Base-by-base conservation (phyloP, 2,113 vertebrate species). In the Cervus canadensis region DNA sequence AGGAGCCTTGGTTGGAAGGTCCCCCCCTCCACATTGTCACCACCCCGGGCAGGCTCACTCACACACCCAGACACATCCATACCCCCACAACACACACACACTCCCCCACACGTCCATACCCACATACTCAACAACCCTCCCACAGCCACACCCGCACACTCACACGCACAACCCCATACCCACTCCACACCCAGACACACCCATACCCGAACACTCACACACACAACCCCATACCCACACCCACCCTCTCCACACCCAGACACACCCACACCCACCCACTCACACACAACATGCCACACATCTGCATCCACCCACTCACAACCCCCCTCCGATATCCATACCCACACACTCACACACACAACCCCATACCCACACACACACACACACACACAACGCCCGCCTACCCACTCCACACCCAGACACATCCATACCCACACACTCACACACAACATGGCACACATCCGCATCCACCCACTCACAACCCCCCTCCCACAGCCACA, bases 281-380 rank as follows among this genome's bases (percentile, higher is more conserved):
- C 71, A 14, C 12, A 40, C 40, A 8, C 23, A 13, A 3, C 43
- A 45, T 45, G 43, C 71, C 10, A 33, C 48, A 6, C 1, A 6
- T 11, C 25, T 30, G 43, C 28, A 36, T 16, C 25, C 12, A 5
- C 40, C 12, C 71, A 3, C 13, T 5, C 3, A 28, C n/a, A n/a
- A 8, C 14, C 13, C 36, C 43, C 43, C 43, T 45, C 43, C 43
- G 43, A 45, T 45, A 45, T 45, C 43, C 8, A 33, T 19, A 26
- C 4, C n/a, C 33, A 21, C 15, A 43, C 16, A 14, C 4, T 33
- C 6, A 9, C 17, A 6, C 40, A 26, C 23, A 76, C 33, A 23
- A 26, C 25, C 14, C 23, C 26, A 45, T 30, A 36, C 2, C 33
- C 30, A 16, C 15, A 3, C 9, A 40, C 1, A 0, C 25, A 6